Percentiles rank a stretch among this genome's conserved stretches.
Conservation (phyloP, 2,888 invertebrate genomes). For the Mellilla xanthometata region DNA sequence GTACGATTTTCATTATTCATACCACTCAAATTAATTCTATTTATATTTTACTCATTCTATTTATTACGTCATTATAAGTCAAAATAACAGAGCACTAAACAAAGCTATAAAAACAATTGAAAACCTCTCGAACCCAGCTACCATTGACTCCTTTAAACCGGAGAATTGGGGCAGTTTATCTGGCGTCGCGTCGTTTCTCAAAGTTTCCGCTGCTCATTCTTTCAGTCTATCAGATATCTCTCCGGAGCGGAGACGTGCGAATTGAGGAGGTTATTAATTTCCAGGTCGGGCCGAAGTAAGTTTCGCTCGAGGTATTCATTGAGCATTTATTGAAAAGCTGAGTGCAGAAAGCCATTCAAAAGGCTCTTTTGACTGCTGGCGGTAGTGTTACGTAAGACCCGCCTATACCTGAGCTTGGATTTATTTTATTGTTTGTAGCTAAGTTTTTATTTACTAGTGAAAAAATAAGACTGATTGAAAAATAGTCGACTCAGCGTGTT, state of each 20-base stretch:
- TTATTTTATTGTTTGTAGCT: background rate
- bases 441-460: background rate
- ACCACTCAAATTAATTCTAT: too few species aligned
- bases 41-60: too few species aligned
- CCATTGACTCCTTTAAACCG: slow-evolving; percentile 5
- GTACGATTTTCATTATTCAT: too few species aligned
- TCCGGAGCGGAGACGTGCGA: slow-evolving; percentile 23
- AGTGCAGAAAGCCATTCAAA: slow-evolving; percentile 55
- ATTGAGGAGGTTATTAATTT: slow-evolving; percentile 57
- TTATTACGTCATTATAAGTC: too few species aligned
- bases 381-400: slow-evolving; percentile 4
- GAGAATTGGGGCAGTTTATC: slow-evolving; percentile 12
- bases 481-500: too few species aligned
- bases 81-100: too few species aligned
- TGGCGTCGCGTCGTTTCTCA: slow-evolving; percentile 8
- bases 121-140: background rate
- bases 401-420: background rate
- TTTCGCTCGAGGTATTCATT: slow-evolving; percentile 49
- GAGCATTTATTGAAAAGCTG: slow-evolving; percentile 65
- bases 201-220: slow-evolving; percentile 25
- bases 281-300: slow-evolving; percentile 39
- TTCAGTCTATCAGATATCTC: slow-evolving; percentile 24
- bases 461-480: too few species aligned
- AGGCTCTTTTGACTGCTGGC: slow-evolving; percentile 48
- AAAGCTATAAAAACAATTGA: background rate